Evolutionary conservation across 2,888 invertebrate species (phyloP).

Genomic region (Spilosoma lubricipeda): DNA sequence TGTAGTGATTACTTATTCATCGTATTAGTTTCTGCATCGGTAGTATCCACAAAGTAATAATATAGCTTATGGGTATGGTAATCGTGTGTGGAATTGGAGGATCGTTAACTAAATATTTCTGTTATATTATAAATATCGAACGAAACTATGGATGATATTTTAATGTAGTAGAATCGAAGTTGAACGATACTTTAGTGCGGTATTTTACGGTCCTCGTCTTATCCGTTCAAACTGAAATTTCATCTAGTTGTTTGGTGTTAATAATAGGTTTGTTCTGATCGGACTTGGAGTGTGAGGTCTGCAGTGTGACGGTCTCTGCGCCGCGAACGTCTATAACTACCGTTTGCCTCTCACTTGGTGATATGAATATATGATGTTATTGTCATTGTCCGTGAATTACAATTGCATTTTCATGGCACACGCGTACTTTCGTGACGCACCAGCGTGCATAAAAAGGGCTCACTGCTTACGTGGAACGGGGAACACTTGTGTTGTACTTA

Average conservation of each 20-base stretch:
- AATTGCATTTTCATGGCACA: slow-evolving; percentile 76
- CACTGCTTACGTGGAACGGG: slow-evolving; percentile 84
- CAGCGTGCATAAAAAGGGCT: slow-evolving; percentile 79
- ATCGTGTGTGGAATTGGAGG: slow-evolving; percentile 8
- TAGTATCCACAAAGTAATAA: slow-evolving; percentile 17
- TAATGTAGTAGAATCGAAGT: slow-evolving; percentile 28
- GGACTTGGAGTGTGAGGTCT: slow-evolving; percentile 28
- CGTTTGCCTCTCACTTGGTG: slow-evolving; percentile 83
- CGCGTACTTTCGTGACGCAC: slow-evolving; percentile 71
- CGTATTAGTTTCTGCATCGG: slow-evolving; percentile 8
- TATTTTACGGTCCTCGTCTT: slow-evolving; percentile 24
- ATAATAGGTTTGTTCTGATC: slow-evolving; percentile 39
- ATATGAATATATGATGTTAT: slow-evolving; percentile 67
- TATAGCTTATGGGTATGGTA: slow-evolving; percentile 17
- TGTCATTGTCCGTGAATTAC: slow-evolving; percentile 70
- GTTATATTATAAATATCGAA: slow-evolving; percentile 29
- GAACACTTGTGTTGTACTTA: slow-evolving; percentile 59
- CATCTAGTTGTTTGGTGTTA: slow-evolving; percentile 13
- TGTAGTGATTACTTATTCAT: neutral
- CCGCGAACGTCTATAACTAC: slow-evolving; percentile 69
- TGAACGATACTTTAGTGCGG: slow-evolving; percentile 27
- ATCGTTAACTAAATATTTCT: slow-evolving; percentile 5
- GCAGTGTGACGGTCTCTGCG: slow-evolving; percentile 65
- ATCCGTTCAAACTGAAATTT: slow-evolving; percentile 32
- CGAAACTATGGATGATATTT: slow-evolving; percentile 13